phyloP scores from a whole-genome alignment of 2,797 vertebrate genomes.

The Gobio occitaniae region DNA sequence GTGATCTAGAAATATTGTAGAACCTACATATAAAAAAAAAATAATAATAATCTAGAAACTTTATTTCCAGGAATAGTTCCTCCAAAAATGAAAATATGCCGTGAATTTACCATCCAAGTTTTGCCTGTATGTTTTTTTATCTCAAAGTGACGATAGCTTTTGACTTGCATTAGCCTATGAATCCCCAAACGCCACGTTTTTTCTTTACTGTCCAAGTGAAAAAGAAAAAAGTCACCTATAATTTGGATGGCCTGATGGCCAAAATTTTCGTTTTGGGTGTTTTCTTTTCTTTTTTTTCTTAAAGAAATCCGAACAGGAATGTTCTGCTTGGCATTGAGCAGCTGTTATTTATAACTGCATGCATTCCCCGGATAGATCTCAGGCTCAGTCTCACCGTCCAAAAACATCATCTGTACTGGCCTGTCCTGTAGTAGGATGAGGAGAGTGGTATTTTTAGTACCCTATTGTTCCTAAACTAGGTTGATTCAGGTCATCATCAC shows the following conservation, averaged over 20 bases:
- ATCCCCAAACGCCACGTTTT: too few relatives aligned
- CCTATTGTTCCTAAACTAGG: constrained; percentile 32
- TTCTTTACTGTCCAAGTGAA: background rate
- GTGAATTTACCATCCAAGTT: background rate
- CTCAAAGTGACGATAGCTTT: background rate
- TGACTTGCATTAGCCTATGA: too few relatives aligned
- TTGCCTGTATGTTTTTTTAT: background rate
- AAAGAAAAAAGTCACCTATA: background rate
- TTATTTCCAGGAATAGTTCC: too few relatives aligned
- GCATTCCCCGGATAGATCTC: constrained; percentile 41
- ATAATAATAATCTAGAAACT: too few relatives aligned
- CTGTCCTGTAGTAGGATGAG: background rate
- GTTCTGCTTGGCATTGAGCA: constrained; percentile 52
- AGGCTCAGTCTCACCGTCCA: background rate
- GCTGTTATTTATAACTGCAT: constrained; percentile 46
- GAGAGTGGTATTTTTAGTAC: constrained; percentile 19
- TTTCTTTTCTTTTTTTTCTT: background rate
- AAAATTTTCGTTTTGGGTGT: background rate
- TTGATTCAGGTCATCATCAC: constrained; percentile 13
- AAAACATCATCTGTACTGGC: constrained; percentile 21
- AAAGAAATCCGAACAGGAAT: constrained; percentile 15
- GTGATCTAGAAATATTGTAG: too few relatives aligned
- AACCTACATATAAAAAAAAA: too few relatives aligned
- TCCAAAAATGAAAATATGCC: too few relatives aligned
- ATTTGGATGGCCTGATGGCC: background rate